A percentile compares a stretch with the other conserved stretches of the same genome.
phyloP scores from a whole-genome alignment of 1,140 invertebrate species.

The Batillaria attramentaria region DNA sequence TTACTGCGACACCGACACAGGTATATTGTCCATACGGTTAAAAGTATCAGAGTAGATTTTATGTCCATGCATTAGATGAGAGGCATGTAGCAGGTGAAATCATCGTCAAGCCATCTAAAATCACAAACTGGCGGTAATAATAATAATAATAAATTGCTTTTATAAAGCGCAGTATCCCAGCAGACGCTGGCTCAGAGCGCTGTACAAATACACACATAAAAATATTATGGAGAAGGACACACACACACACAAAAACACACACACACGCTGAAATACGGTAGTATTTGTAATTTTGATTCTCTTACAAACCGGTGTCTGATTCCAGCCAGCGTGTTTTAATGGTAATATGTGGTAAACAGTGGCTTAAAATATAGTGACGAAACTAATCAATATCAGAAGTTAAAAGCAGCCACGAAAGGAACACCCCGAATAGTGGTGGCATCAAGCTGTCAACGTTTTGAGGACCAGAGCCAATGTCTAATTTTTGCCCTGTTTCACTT shows the following conservation, averaged over 20 bases:
- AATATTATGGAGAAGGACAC: too few species aligned
- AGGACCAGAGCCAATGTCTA: background rate
- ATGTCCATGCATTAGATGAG: background rate
- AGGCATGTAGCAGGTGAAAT: background rate
- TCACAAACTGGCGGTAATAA: background rate
- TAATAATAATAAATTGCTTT: background rate
- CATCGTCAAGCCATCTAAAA: background rate
- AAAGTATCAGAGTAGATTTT: background rate
- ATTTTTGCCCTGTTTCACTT: conserved; percentile 17
- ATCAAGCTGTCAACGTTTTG: background rate
- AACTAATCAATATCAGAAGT: background rate
- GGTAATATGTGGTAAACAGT: background rate
- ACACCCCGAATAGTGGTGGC: background rate
- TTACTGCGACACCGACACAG: conserved; percentile 4
- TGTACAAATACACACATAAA: too few species aligned
- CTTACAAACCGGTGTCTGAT: background rate
- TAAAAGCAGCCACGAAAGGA: conserved; percentile 8
- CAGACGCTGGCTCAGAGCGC: too few species aligned
- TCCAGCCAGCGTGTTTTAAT: background rate
- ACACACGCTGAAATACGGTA: too few species aligned
- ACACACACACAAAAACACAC: too few species aligned
- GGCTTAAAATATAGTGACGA: background rate
- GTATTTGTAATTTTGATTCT: background rate
- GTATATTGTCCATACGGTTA: background rate
- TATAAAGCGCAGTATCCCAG: too few species aligned